Conservation (phyloP, 2,113 vertebrate genomes). For the Nibea coibor region DNA sequence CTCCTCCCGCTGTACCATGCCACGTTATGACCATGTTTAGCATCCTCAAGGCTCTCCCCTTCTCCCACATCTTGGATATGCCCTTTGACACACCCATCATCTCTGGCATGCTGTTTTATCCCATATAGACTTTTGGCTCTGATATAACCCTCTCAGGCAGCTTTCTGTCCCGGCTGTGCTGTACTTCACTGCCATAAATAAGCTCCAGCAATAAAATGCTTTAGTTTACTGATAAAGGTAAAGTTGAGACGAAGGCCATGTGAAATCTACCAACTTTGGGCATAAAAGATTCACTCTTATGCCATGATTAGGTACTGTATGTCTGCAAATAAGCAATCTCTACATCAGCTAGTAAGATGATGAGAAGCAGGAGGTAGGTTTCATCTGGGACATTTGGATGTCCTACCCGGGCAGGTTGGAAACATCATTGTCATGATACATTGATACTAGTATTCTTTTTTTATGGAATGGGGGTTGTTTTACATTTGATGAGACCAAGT, state of each 20-base stretch:
- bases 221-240: neutral
- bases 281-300: neutral
- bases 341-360: neutral
- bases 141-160: neutral
- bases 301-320: neutral
- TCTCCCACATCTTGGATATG: neutral
- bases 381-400: neutral
- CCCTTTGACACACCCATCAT: conserved; percentile 13
- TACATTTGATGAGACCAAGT: too few species aligned
- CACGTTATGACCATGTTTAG: conserved; percentile 21
- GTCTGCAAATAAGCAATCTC: neutral
- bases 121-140: neutral
- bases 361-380: neutral
- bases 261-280: neutral
- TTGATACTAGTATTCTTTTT: too few species aligned
- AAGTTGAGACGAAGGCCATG: neutral
- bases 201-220: neutral
- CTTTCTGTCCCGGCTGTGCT: neutral
- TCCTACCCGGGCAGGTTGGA: neutral
- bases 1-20: neutral
- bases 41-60: neutral
- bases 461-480: too few species aligned
- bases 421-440: too few species aligned
- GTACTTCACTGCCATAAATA: neutral
- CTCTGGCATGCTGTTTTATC: neutral